phyloP scores from a whole-genome alignment of 2,113 vertebrate genomes.

The Sialia sialis region DNA sequence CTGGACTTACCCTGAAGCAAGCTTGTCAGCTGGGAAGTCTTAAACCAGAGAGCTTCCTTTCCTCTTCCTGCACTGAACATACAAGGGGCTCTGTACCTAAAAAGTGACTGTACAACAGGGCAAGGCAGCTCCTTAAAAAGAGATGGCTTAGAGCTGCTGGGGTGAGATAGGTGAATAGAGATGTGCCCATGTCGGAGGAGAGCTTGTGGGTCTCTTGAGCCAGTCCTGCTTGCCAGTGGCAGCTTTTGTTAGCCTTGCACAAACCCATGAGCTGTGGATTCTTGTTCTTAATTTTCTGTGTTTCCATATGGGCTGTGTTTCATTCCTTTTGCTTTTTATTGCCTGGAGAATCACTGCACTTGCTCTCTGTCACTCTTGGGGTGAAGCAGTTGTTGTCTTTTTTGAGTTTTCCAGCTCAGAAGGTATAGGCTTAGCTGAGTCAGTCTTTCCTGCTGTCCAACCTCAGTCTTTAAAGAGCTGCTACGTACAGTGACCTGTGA shows the following conservation, averaged over 20 bases:
- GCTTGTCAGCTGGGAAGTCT: neutral
- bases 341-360: neutral
- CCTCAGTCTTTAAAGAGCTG: neutral
- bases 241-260: neutral
- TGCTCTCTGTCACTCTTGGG: neutral
- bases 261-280: neutral
- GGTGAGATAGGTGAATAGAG: neutral
- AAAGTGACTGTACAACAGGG: neutral
- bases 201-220: neutral
- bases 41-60: neutral
- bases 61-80: neutral
- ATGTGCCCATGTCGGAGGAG: neutral
- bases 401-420: neutral
- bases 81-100: neutral
- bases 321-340: neutral
- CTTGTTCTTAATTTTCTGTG: neutral
- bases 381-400: neutral
- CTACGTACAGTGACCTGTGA: neutral
- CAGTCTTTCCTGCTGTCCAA: neutral
- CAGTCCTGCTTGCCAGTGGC: neutral
- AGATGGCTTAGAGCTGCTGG: neutral
- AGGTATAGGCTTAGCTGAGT: neutral
- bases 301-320: neutral
- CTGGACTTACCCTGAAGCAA: neutral
- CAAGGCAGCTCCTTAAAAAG: neutral